phyloP scores from a whole-genome alignment of 2,113 vertebrate genomes.

The Varanus komodoensis region DNA sequence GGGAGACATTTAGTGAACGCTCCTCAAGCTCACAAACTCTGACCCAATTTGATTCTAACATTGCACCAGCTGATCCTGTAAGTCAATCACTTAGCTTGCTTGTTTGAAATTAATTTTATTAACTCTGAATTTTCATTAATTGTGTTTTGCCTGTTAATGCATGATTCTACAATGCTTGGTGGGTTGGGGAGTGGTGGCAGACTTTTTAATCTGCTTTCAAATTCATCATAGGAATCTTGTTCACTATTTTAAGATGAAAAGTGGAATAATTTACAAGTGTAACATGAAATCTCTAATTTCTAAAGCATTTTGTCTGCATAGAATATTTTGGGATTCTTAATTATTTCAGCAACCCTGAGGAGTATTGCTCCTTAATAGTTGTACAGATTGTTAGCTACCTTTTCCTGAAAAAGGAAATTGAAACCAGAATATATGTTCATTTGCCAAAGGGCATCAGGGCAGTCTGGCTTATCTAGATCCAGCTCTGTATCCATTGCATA shows the following conservation, averaged over 20 bases:
- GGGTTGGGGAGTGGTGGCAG: conserved; percentile 67
- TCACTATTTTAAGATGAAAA: neutral
- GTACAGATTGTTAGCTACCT: neutral
- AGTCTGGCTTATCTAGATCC: neutral
- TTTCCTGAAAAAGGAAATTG: neutral
- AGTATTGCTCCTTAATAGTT: neutral
- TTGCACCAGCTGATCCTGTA: conserved; percentile 99
- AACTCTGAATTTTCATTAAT: conserved; percentile 87
- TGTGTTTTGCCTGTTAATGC: conserved; percentile 76
- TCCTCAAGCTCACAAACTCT: conserved; percentile 99
- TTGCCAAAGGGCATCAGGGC: neutral
- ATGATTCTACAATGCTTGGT: conserved; percentile 78
- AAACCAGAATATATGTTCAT: neutral
- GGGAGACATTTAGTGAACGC: conserved; percentile 99
- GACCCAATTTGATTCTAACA: conserved; percentile 99
- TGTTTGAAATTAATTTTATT: conserved; percentile 98
- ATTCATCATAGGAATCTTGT: neutral
- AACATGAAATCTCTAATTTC: neutral
- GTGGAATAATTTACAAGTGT: neutral
- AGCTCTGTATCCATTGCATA: neutral
- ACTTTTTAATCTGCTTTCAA: conserved; percentile 63
- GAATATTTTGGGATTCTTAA: neutral
- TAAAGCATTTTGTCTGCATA: neutral
- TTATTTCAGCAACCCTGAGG: neutral
- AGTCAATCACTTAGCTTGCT: conserved; percentile 99